These are phyloP conservation scores for Abrostola tripartita DNA, from an alignment of 2,888 invertebrate species.

Conservation along the genomic window DNA sequence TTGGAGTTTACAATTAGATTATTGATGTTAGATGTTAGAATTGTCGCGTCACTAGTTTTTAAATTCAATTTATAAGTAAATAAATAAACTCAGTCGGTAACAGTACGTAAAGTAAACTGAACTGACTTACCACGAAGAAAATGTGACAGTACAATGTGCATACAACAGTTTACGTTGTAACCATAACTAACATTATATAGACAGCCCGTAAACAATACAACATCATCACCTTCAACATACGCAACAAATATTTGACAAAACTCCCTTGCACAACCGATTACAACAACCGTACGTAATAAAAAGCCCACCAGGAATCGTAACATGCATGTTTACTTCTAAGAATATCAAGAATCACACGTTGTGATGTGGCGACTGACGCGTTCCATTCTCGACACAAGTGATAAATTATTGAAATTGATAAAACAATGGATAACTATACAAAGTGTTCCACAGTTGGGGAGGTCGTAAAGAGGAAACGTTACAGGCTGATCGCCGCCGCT, in stretches of 20 bases:
- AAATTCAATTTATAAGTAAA: too few relatives aligned
- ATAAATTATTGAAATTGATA: slow-evolving; percentile 88
- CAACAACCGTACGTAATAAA: slow-evolving; percentile 33
- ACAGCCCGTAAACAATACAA: slow-evolving; percentile 17
- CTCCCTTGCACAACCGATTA: slow-evolving; percentile 26
- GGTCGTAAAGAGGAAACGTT: slow-evolving; percentile 85
- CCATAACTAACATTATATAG: slow-evolving; percentile 10
- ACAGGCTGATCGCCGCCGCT: slow-evolving; percentile 77
- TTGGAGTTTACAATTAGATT: too few relatives aligned
- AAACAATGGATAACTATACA: slow-evolving; percentile 84
- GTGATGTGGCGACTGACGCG: slow-evolving; percentile 78
- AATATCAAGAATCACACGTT: slow-evolving; percentile 75
- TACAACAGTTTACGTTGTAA: slow-evolving; percentile 3
- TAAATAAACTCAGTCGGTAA: too few relatives aligned
- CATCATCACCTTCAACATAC: slow-evolving; percentile 3
- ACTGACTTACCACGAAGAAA: slow-evolving; percentile 3
- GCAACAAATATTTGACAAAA: slow-evolving; percentile 33
- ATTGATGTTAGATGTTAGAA: too few relatives aligned
- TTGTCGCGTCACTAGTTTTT: too few relatives aligned
- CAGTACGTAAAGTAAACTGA: too few relatives aligned
- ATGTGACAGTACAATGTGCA: slow-evolving; percentile 11
- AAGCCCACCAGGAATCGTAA: slow-evolving; percentile 50
- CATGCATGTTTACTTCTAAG: slow-evolving; percentile 67
- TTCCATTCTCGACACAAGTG: slow-evolving; percentile 77
- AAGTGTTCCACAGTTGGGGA: slow-evolving; percentile 84